Evolutionary conservation across 2,113 vertebrate genomes (phyloP), one percentile per base, ranked within the genome.

Genomic region (Poicephalus gulielmi): DNA sequence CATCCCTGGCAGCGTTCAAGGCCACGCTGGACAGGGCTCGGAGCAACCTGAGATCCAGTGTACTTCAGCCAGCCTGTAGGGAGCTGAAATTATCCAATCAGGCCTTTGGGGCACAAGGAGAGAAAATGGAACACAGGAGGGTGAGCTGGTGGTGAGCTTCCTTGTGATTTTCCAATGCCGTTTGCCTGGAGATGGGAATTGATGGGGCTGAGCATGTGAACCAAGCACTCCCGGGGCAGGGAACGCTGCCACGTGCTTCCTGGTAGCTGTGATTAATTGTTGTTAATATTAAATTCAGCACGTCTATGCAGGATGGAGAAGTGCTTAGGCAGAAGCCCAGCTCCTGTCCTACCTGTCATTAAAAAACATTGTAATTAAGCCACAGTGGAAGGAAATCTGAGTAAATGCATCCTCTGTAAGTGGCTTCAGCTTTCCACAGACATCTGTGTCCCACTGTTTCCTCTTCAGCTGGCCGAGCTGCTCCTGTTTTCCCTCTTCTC

Each of bases 401-500:
- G 62, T 76, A 89, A 96, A 89, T 0, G 49, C 49, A 86, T 91
- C 76, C 86, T 95, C 70, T 91, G 19, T 35, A 75, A 90, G 92
- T 46, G 91, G 78, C 73, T 94, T 87, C 78, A 91, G 84, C 84
- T 82, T 90, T 94, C 62, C 88, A 89, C 0, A 2, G 31, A 84
- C 89, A 92, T 92, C 91, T 92, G 93, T 81, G 62, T 91, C 85
- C 50, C 85, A 52, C 62, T 0, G 11, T 85, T 96, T 95, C 95
- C 87, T 94, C 78, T 91, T 67, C 2, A 3, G n/a, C 69, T 74
- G 81, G 66, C 73, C 0, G 0, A 76, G 37, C 67, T 78, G 53
- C 83, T 92, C 74, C 80, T 92, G 50, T 84, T 81, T 92, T 93
- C 84, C 66, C 90, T 83, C 81, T 92, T 96, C 94, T 92, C 87